These are phyloP conservation scores for Stegophylla sp. DNA, from an alignment of 2,888 invertebrate species.

Conservation along the genomic window DNA sequence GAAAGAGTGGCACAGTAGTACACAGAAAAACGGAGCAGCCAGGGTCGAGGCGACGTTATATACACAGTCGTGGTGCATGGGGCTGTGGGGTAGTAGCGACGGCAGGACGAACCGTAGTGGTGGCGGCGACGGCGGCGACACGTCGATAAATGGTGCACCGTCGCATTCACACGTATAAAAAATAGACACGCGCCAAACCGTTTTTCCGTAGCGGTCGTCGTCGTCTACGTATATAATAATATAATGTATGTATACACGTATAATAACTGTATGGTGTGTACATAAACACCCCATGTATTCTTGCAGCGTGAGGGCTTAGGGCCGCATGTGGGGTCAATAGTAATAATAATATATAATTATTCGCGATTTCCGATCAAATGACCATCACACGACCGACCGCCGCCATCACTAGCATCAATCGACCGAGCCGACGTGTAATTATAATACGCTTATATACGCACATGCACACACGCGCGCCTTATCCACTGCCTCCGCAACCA, in stretches of 20 bases:
- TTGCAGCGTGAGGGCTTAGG: not conserved
- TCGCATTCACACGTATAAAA: conserved; percentile 29
- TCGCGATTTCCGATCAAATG: conserved; percentile 34
- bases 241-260: not conserved
- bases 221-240: not conserved
- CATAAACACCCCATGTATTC: not conserved
- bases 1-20: not conserved
- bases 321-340: not conserved
- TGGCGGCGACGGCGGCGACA: conserved; percentile 30
- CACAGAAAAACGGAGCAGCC: conserved; percentile 8
- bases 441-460: not conserved
- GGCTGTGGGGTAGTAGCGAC: not conserved
- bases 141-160: conserved; percentile 52
- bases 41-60: not conserved
- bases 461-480: not conserved
- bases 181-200: conserved; percentile 39
- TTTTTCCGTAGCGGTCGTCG: conserved; percentile 2
- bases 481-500: not conserved
- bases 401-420: not conserved
- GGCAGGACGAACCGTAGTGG: not conserved
- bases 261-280: not conserved
- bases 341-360: conserved; percentile 5
- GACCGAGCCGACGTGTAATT: conserved; percentile 24
- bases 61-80: not conserved
- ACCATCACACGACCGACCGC: not conserved